Evolutionary conservation across 2,797 vertebrate genomes (phyloP).

Genomic region (Amniataba percoides): DNA sequence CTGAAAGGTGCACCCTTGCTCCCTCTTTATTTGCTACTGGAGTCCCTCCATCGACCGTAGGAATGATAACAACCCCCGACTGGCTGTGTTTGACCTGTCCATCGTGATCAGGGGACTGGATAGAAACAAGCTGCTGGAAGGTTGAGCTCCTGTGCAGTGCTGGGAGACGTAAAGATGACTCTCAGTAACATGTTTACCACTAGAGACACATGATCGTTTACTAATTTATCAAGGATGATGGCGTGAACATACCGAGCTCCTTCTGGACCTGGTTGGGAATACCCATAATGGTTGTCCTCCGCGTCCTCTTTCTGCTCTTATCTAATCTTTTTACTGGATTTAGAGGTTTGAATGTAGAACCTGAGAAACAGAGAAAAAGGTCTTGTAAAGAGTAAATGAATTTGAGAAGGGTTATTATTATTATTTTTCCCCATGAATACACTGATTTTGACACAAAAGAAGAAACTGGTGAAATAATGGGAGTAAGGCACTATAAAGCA

Average conservation of each 20-base stretch:
- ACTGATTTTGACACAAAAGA: not conserved
- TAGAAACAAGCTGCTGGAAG: conserved; percentile 72
- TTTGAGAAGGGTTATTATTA: conserved; percentile 10
- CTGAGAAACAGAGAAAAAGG: conserved; percentile 55
- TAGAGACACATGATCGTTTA: not conserved
- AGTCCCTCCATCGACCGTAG: conserved; percentile 88
- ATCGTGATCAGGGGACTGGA: conserved; percentile 48
- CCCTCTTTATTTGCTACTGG: conserved; percentile 73
- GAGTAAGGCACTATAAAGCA: not conserved
- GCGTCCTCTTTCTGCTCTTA: conserved; percentile 85
- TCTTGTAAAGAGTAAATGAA: not conserved
- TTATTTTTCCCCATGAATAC: not conserved
- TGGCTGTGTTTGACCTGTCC: conserved; percentile 55
- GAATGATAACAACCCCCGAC: conserved; percentile 79
- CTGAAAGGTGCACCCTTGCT: conserved; percentile 89
- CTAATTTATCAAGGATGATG: not conserved
- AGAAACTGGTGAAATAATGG: conserved; percentile 5
- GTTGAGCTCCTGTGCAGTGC: conserved; percentile 80
- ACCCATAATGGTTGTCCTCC: conserved; percentile 96
- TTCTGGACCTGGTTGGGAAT: conserved; percentile 96
- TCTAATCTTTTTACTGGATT: conserved; percentile 82
- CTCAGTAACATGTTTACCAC: conserved; percentile 19
- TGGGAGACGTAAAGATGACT: conserved; percentile 48
- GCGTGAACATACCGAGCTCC: conserved; percentile 89
- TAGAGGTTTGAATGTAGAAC: conserved; percentile 88